Conservation (phyloP, 2,888 invertebrate genomes). For the Serripes groenlandicus region DNA sequence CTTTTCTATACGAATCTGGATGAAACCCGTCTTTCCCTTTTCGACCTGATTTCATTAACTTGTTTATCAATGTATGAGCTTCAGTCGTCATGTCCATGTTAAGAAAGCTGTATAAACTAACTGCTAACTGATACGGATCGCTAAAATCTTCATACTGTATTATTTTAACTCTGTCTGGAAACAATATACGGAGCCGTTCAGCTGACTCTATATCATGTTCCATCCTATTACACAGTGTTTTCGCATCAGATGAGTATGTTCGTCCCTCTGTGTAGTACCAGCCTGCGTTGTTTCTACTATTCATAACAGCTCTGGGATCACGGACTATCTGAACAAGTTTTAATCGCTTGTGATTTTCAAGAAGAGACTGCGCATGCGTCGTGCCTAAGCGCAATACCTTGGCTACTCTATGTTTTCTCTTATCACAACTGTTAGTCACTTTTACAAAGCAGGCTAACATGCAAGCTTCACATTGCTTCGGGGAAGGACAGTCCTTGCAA, state of each 20-base stretch:
- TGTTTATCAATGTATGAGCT: too few relatives aligned
- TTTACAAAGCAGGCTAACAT: too few relatives aligned
- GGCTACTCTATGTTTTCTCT: not conserved
- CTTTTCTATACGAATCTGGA: too few relatives aligned
- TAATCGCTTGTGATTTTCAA: not conserved
- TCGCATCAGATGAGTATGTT: not conserved
- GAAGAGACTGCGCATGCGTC: not conserved
- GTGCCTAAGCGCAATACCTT: conserved; percentile 2
- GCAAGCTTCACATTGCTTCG: too few relatives aligned
- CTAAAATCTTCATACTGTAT: conserved; percentile 44
- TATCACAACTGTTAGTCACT: too few relatives aligned
- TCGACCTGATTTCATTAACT: too few relatives aligned
- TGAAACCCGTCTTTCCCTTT: too few relatives aligned
- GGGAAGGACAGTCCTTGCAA: too few relatives aligned
- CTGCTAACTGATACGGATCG: conserved; percentile 24
- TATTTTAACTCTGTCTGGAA: conserved; percentile 22
- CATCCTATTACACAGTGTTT: not conserved
- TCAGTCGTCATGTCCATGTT: conserved; percentile 23
- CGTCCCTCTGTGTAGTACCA: not conserved
- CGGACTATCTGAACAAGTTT: not conserved
- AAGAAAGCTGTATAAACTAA: conserved; percentile 23
- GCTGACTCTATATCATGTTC: not conserved
- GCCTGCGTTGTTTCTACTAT: not conserved
- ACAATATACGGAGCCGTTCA: not conserved
- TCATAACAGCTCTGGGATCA: not conserved